These are phyloP conservation scores for Calliopsis andreniformis DNA, from an alignment of 1,140 invertebrate genomes.

Conservation along the genomic window DNA sequence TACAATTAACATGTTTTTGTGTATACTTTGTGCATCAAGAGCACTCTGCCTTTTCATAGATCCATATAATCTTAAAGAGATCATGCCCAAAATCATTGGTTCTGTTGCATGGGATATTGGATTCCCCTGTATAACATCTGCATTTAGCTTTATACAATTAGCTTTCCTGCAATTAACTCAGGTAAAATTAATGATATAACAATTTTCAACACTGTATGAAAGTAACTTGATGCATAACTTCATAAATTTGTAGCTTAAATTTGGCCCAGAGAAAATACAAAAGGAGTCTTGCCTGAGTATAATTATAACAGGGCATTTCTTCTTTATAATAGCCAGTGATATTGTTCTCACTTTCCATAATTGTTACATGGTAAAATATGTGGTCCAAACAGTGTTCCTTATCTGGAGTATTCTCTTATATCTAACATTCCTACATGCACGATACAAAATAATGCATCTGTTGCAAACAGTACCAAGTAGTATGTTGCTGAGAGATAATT, in stretches of 20 bases:
- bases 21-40: conserved; percentile 83
- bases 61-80: conserved; percentile 84
- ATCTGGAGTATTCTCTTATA: conserved; percentile 83
- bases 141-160: conserved; percentile 84
- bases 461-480: conserved; percentile 80
- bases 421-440: conserved; percentile 82
- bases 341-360: conserved; percentile 81
- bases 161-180: conserved; percentile 84
- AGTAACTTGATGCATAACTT: background rate
- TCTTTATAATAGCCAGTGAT: conserved; percentile 81
- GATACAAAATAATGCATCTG: conserved; percentile 80
- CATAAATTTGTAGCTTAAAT: conserved; percentile 78
- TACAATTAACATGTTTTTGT: conserved; percentile 85
- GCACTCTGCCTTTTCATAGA: conserved; percentile 83
- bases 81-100: conserved; percentile 82
- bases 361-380: conserved; percentile 81
- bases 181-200: conserved; percentile 63
- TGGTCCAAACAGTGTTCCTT: conserved; percentile 83
- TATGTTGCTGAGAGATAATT: conserved; percentile 77
- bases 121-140: conserved; percentile 84
- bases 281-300: conserved; percentile 83
- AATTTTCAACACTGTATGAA: background rate
- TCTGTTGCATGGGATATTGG: conserved; percentile 84
- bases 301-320: conserved; percentile 84
- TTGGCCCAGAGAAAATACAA: conserved; percentile 81